Percentiles rank a stretch among this genome's conserved stretches.
These are phyloP conservation scores for Hetaerina americana DNA, from an alignment of 1,140 invertebrate species.

Conservation along the genomic window DNA sequence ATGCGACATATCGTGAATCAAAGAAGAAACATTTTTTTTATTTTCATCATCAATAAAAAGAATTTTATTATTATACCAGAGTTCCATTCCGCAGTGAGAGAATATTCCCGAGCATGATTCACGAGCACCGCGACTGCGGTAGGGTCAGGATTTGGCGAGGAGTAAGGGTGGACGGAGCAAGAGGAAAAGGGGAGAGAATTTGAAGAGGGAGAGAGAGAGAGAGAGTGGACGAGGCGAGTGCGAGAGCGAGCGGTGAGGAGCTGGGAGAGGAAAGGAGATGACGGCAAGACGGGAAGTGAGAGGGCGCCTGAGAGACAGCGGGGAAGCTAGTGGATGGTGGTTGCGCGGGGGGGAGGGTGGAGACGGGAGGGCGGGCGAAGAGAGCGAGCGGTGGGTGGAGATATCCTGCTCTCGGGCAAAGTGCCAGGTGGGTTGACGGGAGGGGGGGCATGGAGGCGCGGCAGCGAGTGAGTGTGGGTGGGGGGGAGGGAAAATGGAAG, in stretches of 20 bases:
- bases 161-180: neutral
- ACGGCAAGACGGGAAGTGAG: too few species aligned
- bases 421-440: neutral
- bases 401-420: neutral
- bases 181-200: neutral
- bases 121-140: too few species aligned
- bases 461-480: too few species aligned
- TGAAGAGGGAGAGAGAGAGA: neutral
- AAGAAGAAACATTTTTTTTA: too few species aligned
- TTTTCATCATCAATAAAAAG: too few species aligned
- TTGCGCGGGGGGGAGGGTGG: neutral
- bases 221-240: neutral
- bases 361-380: neutral
- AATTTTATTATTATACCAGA: too few species aligned
- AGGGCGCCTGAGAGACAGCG: neutral
- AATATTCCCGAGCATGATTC: too few species aligned
- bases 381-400: neutral
- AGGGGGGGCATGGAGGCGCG: neutral
- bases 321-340: neutral
- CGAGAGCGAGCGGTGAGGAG: neutral
- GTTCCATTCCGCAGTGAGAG: too few species aligned
- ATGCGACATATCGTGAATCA: too few species aligned
- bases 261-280: neutral
- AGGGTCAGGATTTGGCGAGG: too few species aligned
- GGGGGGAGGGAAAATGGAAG: too few species aligned